Conservation (phyloP, 2,797 vertebrate genomes). For the Sebastes hopkinsi region DNA sequence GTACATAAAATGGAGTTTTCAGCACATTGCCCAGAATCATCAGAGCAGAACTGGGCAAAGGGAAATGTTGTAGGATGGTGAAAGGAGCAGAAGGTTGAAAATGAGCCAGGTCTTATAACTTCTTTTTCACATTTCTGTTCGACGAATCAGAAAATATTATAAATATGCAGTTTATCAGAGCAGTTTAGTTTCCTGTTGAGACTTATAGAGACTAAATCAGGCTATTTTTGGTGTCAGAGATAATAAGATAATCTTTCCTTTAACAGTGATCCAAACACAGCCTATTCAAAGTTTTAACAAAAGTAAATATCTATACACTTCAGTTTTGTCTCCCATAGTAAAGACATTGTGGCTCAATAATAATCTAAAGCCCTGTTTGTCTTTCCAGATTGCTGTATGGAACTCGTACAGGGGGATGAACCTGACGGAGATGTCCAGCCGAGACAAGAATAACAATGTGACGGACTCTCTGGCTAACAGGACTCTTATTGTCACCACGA, state of each 20-base stretch:
- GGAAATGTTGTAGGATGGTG: constrained; percentile 30
- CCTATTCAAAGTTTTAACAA: background rate
- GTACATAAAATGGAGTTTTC: constrained; percentile 20
- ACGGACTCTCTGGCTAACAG: constrained; percentile 94
- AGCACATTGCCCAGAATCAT: constrained; percentile 34
- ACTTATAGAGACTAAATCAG: constrained; percentile 13
- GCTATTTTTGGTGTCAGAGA: background rate
- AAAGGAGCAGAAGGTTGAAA: constrained; percentile 26
- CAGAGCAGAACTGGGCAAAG: constrained; percentile 28
- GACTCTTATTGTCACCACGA: constrained; percentile 96
- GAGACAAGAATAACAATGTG: constrained; percentile 88
- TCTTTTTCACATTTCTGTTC: constrained; percentile 60
- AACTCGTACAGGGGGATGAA: constrained; percentile 95
- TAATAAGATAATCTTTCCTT: constrained; percentile 17
- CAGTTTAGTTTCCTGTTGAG: constrained; percentile 22
- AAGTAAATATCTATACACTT: background rate
- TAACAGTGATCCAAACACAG: background rate
- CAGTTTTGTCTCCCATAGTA: background rate
- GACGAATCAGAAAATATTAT: constrained; percentile 56
- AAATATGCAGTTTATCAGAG: constrained; percentile 30
- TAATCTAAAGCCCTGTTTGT: constrained; percentile 31
- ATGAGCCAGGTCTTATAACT: constrained; percentile 46
- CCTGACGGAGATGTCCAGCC: constrained; percentile 86
- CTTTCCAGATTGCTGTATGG: constrained; percentile 93
- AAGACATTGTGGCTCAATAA: background rate